Conservation (phyloP, 35 echinoderm and acorn worm species). For the Holothuria glaberrima region DNA sequence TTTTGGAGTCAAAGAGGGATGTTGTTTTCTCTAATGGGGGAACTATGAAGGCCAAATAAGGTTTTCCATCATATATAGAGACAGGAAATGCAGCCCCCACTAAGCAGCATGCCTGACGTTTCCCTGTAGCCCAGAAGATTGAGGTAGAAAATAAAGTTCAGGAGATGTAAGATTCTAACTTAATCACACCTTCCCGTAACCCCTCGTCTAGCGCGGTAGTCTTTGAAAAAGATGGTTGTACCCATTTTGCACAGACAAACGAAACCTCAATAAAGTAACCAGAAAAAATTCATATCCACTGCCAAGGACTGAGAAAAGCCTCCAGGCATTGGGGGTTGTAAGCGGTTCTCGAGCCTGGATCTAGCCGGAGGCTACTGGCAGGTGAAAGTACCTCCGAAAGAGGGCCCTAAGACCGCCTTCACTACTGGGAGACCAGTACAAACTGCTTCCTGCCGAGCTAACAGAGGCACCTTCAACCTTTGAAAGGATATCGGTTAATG, state of each 20-base stretch:
- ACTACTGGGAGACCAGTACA: slow-evolving; percentile 41
- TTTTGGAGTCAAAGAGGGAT: not conserved
- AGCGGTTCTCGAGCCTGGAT: slow-evolving; percentile 43
- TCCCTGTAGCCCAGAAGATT: not conserved
- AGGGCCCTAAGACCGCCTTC: slow-evolving; percentile 51
- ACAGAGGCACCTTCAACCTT: slow-evolving; percentile 72
- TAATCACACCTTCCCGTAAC: slow-evolving; percentile 9
- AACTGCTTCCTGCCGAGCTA: slow-evolving; percentile 64
- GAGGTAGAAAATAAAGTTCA: slow-evolving; percentile 23
- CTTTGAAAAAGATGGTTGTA: slow-evolving; percentile 34
- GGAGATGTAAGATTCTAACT: slow-evolving; percentile 38
- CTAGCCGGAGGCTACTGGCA: slow-evolving; percentile 41
- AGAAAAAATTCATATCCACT: slow-evolving; percentile 36
- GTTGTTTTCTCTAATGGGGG: not conserved
- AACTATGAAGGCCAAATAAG: not conserved
- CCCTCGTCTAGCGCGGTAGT: slow-evolving; percentile 42
- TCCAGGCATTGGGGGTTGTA: slow-evolving; percentile 14
- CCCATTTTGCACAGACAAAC: slow-evolving; percentile 37
- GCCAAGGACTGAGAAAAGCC: slow-evolving; percentile 47
- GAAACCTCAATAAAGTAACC: slow-evolving; percentile 39
- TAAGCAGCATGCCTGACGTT: slow-evolving; percentile 18
- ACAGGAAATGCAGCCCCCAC: slow-evolving; percentile 1
- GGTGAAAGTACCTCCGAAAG: slow-evolving; percentile 20
- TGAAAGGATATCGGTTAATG: slow-evolving; percentile 62
- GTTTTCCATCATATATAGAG: not conserved